A percentile compares a stretch with the other conserved stretches of the same genome.
phyloP scores from a whole-genome alignment of 2,797 vertebrate genomes.

The Aratinga solstitialis region DNA sequence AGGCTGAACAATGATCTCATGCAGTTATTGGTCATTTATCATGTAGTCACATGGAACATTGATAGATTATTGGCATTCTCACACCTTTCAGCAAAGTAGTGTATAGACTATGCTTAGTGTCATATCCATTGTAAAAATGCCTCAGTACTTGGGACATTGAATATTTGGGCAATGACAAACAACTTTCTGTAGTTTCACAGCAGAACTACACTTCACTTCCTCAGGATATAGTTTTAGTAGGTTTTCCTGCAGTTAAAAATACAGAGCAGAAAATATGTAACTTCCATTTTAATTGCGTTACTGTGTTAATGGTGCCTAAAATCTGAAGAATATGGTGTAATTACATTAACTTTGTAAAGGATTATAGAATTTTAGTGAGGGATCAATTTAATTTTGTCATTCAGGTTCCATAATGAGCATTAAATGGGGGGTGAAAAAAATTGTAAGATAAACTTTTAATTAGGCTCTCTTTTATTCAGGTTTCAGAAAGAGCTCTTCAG shows the following conservation, averaged over 20 bases:
- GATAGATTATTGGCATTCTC: neutral
- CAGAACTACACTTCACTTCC: neutral
- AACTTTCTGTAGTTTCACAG: neutral
- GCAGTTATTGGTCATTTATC: neutral
- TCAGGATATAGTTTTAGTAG: neutral
- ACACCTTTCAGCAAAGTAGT: neutral
- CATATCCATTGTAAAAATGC: neutral
- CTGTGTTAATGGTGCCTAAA: constrained; percentile 20
- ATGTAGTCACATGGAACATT: neutral
- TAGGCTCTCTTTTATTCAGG: neutral
- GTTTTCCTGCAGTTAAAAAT: neutral
- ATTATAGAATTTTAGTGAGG: constrained; percentile 45
- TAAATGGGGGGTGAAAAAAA: neutral
- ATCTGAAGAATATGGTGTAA: constrained; percentile 18
- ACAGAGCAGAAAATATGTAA: neutral
- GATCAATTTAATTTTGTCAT: constrained; percentile 49
- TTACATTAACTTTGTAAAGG: constrained; percentile 31
- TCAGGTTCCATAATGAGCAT: constrained; percentile 28
- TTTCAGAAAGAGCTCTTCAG: constrained; percentile 1
- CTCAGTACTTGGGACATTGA: neutral
- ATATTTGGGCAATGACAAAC: neutral
- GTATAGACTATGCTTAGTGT: neutral
- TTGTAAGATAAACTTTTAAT: constrained; percentile 11
- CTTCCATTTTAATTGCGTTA: neutral
- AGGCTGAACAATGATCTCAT: neutral